phyloP scores from a whole-genome alignment of 2,888 invertebrate species.

The Drosophila emarginata region DNA sequence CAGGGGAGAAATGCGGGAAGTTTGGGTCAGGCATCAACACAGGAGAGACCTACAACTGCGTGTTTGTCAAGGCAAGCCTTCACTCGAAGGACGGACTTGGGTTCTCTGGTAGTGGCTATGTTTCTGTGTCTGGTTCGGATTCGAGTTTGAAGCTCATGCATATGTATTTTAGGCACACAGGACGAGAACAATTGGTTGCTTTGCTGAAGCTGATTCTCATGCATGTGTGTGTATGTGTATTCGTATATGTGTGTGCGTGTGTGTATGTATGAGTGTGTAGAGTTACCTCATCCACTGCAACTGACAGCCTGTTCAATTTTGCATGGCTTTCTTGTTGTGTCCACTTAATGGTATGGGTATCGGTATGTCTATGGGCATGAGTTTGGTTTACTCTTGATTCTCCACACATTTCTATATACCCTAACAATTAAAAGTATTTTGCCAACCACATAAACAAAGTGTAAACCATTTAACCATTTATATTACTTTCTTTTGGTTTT shows the following conservation, averaged over 20 bases:
- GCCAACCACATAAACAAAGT: too few species aligned
- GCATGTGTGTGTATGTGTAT: conserved; percentile 16
- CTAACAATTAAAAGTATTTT: conserved; percentile 17
- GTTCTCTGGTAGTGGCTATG: background rate
- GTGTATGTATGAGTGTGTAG: background rate
- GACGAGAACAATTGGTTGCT: conserved; percentile 17
- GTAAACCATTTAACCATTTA: too few species aligned
- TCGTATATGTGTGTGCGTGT: conserved; percentile 8
- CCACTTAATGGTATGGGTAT: conserved; percentile 29
- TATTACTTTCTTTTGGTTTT: too few species aligned
- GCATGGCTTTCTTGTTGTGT: conserved; percentile 52
- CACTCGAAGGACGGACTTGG: conserved; percentile 6
- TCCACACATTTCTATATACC: conserved; percentile 15
- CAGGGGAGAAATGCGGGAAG: conserved; percentile 11
- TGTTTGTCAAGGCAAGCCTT: conserved; percentile 19
- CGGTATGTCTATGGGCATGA: conserved; percentile 21
- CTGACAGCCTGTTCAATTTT: conserved; percentile 72
- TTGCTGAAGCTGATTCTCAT: conserved; percentile 19
- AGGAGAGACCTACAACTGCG: conserved; percentile 33
- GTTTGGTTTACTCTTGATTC: background rate
- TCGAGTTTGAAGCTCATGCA: conserved; percentile 10
- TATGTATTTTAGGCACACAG: conserved; percentile 14
- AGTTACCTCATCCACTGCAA: conserved; percentile 48
- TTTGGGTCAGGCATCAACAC: conserved; percentile 27
- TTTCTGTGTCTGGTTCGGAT: background rate